Conservation (phyloP, 2,797 vertebrate species). For the Rhabdomys pumilio region DNA sequence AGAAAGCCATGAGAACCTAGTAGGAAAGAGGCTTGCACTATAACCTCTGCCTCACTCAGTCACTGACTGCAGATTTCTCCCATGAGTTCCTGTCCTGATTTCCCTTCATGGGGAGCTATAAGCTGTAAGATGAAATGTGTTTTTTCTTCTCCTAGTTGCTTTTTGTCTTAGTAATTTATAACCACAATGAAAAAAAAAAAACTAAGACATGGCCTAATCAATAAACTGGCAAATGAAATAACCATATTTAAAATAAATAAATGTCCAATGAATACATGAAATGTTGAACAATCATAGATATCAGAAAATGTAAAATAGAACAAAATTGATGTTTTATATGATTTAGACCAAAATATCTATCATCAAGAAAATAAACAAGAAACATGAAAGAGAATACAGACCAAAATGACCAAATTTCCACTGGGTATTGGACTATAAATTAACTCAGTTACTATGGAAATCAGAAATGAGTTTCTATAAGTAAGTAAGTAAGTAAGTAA, state of each 20-base stretch:
- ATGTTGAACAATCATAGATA: too few species aligned
- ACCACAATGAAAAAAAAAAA: neutral
- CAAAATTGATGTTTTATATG: neutral
- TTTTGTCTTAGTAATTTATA: neutral
- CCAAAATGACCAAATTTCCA: neutral
- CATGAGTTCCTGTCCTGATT: neutral
- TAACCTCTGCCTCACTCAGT: neutral
- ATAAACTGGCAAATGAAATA: neutral
- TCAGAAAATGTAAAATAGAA: neutral
- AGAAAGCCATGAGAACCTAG: neutral
- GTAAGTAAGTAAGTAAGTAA: too few species aligned
- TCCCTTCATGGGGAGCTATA: neutral
- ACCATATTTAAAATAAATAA: neutral
- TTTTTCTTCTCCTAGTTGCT: neutral
- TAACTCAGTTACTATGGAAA: neutral
- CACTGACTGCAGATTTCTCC: neutral
- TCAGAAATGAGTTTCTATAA: neutral
- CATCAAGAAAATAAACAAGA: neutral
- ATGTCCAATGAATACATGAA: neutral
- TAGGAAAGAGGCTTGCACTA: neutral
- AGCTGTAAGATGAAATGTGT: neutral
- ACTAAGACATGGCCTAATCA: neutral
- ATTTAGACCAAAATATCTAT: neutral
- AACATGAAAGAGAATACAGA: neutral
- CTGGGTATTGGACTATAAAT: neutral